Conservation (phyloP, 2,797 vertebrate species). For the Coregonus sp. region DNA sequence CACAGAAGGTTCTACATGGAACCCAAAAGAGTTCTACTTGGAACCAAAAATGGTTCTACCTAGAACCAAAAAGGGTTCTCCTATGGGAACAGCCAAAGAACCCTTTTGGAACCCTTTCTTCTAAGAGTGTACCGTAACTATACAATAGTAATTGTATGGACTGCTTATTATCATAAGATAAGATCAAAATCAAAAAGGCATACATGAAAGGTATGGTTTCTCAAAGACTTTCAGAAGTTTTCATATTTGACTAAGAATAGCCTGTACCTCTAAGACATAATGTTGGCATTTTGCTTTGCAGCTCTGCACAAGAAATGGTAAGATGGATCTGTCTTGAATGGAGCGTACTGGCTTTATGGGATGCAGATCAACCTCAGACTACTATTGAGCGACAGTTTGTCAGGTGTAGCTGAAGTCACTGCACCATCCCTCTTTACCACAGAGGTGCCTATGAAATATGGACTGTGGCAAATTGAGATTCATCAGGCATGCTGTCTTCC, state of each 20-base stretch:
- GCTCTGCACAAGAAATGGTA: slow-evolving; percentile 39
- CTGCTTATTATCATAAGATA: not conserved
- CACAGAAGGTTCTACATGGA: too few species aligned
- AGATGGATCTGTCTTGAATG: slow-evolving; percentile 9
- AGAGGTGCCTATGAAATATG: slow-evolving; percentile 70
- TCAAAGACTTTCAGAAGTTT: not conserved
- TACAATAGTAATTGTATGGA: not conserved
- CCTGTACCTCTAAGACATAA: not conserved
- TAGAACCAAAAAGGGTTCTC: too few species aligned
- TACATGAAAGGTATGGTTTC: not conserved
- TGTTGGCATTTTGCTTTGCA: not conserved
- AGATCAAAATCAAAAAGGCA: not conserved
- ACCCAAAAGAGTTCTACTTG: too few species aligned
- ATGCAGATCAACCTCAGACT: slow-evolving; percentile 56
- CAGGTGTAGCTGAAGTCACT: slow-evolving; percentile 48
- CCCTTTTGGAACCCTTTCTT: too few species aligned
- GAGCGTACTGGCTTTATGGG: slow-evolving; percentile 44
- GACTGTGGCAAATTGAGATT: slow-evolving; percentile 76
- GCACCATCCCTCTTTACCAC: slow-evolving; percentile 35
- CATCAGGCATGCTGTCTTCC: slow-evolving; percentile 74
- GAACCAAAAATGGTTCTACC: too few species aligned
- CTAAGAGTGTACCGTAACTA: not conserved
- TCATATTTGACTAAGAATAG: not conserved
- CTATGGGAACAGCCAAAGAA: too few species aligned
- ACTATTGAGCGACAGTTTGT: slow-evolving; percentile 59